Percentiles rank a stretch among this genome's conserved stretches.
phyloP scores from a whole-genome alignment of 1,140 invertebrate genomes.

The Agrypnia vestita region DNA sequence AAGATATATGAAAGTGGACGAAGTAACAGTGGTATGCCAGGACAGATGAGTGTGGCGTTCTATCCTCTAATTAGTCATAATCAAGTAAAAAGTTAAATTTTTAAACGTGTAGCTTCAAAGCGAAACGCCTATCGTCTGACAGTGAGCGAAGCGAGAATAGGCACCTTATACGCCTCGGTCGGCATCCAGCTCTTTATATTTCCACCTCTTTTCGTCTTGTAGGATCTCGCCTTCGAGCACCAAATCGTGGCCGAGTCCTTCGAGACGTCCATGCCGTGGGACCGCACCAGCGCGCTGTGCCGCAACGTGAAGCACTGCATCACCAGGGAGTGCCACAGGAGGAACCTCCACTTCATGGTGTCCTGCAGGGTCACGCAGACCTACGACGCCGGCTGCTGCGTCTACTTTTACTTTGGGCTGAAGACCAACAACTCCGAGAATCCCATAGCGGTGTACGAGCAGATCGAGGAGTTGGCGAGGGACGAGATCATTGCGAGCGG shows the following conservation, averaged over 20 bases:
- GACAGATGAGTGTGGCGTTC: too few relatives aligned
- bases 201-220: slow-evolving; percentile 60
- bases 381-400: slow-evolving; percentile 96
- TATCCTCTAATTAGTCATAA: too few relatives aligned
- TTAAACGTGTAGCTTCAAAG: too few relatives aligned
- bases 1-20: too few relatives aligned
- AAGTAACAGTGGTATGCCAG: too few relatives aligned
- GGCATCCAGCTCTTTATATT: too few relatives aligned
- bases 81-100: too few relatives aligned
- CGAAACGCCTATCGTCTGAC: too few relatives aligned
- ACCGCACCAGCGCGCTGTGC: slow-evolving; percentile 87
- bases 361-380: slow-evolving; percentile 95
- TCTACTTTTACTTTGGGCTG: slow-evolving; percentile 99
- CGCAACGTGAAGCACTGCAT: slow-evolving; percentile 92
- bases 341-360: slow-evolving; percentile 78
- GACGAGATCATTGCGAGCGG: slow-evolving; percentile 93
- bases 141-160: too few relatives aligned
- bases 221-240: slow-evolving; percentile 94
- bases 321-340: slow-evolving; percentile 80
- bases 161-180: too few relatives aligned
- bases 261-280: slow-evolving; percentile 98
- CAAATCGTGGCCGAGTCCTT: slow-evolving; percentile 96
- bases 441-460: slow-evolving; percentile 89
- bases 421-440: slow-evolving; percentile 80
- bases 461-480: slow-evolving; percentile 87